These are phyloP conservation scores for Chelidonichthys spinosus DNA, from an alignment of 2,797 vertebrate species.

Conservation along the genomic window DNA sequence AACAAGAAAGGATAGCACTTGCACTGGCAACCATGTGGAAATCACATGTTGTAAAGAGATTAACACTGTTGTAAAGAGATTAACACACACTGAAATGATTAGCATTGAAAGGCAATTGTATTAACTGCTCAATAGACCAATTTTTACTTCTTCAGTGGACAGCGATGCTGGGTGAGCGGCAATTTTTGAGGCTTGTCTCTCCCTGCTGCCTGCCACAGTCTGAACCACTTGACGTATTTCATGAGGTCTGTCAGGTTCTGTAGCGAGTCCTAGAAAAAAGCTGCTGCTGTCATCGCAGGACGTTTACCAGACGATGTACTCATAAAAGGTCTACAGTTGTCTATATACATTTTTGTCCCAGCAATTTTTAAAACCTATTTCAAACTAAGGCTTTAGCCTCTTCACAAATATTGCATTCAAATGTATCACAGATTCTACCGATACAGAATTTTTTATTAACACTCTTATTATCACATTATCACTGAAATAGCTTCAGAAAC, in stretches of 20 bases:
- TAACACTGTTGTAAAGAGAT: slow-evolving; percentile 53
- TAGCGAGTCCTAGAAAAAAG: slow-evolving; percentile 50
- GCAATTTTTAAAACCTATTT: background rate
- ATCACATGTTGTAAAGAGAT: slow-evolving; percentile 77
- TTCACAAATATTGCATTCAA: background rate
- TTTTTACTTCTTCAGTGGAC: slow-evolving; percentile 61
- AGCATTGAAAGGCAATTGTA: slow-evolving; percentile 69
- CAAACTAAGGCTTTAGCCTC: background rate
- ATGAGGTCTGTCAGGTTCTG: slow-evolving; percentile 67
- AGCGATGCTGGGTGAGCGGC: slow-evolving; percentile 36
- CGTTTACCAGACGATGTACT: slow-evolving; percentile 43
- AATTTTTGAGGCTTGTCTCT: slow-evolving; percentile 44
- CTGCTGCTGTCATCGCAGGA: slow-evolving; percentile 60
- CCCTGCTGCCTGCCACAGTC: slow-evolving; percentile 43
- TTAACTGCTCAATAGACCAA: slow-evolving; percentile 77
- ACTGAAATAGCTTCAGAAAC: background rate
- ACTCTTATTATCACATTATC: background rate
- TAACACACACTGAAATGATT: slow-evolving; percentile 71
- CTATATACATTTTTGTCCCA: slow-evolving; percentile 2
- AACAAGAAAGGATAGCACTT: slow-evolving; percentile 46
- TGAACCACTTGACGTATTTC: slow-evolving; percentile 69
- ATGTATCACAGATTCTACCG: background rate
- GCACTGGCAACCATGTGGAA: slow-evolving; percentile 69
- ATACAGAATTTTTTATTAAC: too few species aligned
- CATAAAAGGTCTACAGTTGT: slow-evolving; percentile 20